Evolutionary conservation across 2,888 invertebrate species (phyloP).

Genomic region (Harpalus rubripes): DNA sequence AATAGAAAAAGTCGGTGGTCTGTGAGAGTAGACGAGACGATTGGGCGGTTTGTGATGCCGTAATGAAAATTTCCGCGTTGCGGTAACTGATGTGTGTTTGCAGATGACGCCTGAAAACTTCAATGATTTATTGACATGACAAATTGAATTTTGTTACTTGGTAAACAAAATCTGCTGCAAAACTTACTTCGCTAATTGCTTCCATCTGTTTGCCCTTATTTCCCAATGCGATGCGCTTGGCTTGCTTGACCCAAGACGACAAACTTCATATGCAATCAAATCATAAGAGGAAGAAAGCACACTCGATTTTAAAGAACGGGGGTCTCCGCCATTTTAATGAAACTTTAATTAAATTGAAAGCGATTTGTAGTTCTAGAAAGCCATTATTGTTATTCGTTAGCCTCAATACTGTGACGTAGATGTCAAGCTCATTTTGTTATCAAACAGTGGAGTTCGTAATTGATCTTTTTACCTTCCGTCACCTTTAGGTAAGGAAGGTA

Average conservation of each 20-base stretch:
- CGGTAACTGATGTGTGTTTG: slow-evolving; percentile 53
- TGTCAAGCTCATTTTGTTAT: too few species aligned
- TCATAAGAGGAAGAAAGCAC: neutral
- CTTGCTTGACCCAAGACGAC: slow-evolving; percentile 13
- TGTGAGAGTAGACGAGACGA: neutral
- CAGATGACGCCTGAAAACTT: slow-evolving; percentile 50
- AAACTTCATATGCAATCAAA: neutral
- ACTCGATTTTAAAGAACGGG: neutral
- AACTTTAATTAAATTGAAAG: neutral
- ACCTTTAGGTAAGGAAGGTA: too few species aligned
- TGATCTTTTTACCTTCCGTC: too few species aligned
- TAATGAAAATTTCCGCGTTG: slow-evolving; percentile 47
- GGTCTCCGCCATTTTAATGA: neutral
- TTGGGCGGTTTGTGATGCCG: slow-evolving; percentile 13
- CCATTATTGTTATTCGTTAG: too few species aligned
- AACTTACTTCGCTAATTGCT: slow-evolving; percentile 49
- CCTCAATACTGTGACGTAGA: too few species aligned
- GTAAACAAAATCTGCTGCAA: slow-evolving; percentile 49
- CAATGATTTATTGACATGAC: slow-evolving; percentile 55
- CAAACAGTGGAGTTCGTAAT: too few species aligned
- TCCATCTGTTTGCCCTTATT: slow-evolving; percentile 25
- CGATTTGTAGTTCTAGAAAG: too few species aligned
- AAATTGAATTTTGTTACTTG: slow-evolving; percentile 55
- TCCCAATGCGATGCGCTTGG: slow-evolving; percentile 12
- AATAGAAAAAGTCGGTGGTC: slow-evolving; percentile 4